phyloP scores from a whole-genome alignment of 1,140 invertebrate species.

The Pseudomyrmex pallidus region DNA sequence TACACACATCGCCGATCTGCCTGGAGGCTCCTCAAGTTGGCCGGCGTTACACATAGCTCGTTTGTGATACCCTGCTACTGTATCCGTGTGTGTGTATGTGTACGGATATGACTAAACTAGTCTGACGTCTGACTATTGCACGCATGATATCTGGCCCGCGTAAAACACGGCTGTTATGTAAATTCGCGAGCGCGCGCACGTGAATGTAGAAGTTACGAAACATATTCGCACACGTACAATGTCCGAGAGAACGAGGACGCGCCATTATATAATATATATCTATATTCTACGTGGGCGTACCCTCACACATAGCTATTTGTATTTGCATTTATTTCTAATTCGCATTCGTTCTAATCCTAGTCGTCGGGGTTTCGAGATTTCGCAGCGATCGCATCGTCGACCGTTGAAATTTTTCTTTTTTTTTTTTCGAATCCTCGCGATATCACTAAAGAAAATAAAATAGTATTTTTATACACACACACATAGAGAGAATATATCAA shows the following conservation, averaged over 20 bases:
- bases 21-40: conserved; percentile 53
- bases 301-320: background rate
- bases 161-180: conserved; percentile 49
- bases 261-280: background rate
- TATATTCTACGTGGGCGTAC: background rate
- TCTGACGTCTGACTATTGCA: conserved; percentile 56
- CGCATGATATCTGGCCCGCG: conserved; percentile 43
- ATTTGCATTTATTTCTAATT: conserved; percentile 43
- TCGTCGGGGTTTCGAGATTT: conserved; percentile 14
- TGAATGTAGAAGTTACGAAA: conserved; percentile 8
- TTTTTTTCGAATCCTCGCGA: background rate
- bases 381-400: background rate
- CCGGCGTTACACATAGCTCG: background rate
- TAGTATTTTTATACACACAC: background rate
- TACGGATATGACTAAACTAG: conserved; percentile 8
- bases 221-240: conserved; percentile 27
- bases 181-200: conserved; percentile 13
- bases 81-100: no score
- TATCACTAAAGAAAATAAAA: background rate
- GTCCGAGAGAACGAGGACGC: conserved; percentile 11
- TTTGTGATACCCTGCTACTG: conserved; percentile 27
- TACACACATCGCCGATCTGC: conserved; percentile 59
- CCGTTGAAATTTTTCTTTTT: background rate
- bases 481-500: background rate
- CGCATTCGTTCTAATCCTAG: background rate